Evolutionary conservation across 2,797 vertebrate genomes (phyloP), one percentile per base, ranked within the genome.

Genomic region (Myripristis jacobus): DNA sequence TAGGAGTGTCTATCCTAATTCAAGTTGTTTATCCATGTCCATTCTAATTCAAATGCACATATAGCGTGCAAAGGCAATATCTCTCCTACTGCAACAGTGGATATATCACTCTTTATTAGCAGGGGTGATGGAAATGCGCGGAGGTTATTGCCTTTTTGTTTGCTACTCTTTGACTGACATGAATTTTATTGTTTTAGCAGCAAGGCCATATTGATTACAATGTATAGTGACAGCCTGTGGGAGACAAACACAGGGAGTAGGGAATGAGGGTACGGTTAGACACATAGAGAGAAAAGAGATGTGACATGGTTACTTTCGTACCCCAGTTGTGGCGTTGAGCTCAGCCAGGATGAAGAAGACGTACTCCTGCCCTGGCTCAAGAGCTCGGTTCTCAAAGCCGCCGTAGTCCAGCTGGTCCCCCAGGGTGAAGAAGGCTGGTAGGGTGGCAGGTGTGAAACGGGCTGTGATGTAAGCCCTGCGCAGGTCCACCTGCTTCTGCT

Each of bases 371-470:
- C 97, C 97, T 0, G 96, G 87, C 85, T 99, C 97, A 51, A 99
- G 88, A 36, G 95, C 96, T 16, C 95, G 94, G 92, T 99, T 99
- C 89, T 98, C 96, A 0, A 98, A 99, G 79, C 96, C 95, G 0
- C 96, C 96, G 0, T 99, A 97, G 82, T 96, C 96, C 69, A 96
- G 96, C 94, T 97, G 96, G 94, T 99, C 96, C 0, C 97, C 97
- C 3, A 99, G 86, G 60, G 93, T 93, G 93, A 99, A 99, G 88
- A 95, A 94, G 1, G 94, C 88, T 0, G 97, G 97, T 18, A 99
- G 90, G n/a, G 92, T 87, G 87, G 87, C 91, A 69, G 94, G 94
- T 13, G 94, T 95, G 90, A 99, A 98, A 24, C 96, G 94, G 15
- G 96, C 98, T 0, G 97, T 96, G 19, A 99, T 95, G 92, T 99